Conservation (phyloP, 1,140 invertebrate species). For the Ridgeia piscesae region DNA sequence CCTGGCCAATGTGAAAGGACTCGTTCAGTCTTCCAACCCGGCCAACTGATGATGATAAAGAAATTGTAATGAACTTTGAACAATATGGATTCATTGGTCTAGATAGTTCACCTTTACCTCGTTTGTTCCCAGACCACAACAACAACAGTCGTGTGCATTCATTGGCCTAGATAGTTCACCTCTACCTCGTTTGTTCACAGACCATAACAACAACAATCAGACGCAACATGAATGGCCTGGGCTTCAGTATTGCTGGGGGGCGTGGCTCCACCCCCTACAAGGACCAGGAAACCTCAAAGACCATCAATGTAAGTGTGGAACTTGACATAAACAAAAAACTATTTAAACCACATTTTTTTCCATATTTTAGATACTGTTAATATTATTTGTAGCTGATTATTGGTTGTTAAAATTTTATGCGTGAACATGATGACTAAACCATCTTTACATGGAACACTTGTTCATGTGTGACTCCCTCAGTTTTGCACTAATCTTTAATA, state of each 20-base stretch:
- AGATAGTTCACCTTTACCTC: background rate
- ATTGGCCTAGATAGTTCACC: background rate
- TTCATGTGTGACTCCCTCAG: background rate
- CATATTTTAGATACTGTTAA: background rate
- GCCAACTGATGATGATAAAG: too few species aligned
- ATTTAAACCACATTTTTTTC: too few species aligned
- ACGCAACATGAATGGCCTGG: constrained; percentile 84
- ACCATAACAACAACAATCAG: constrained; percentile 85
- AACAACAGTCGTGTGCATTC: background rate
- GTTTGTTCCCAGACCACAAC: constrained; percentile 63
- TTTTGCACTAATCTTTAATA: background rate
- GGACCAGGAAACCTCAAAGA: constrained; percentile 51
- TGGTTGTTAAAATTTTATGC: background rate
- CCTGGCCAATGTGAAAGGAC: too few species aligned
- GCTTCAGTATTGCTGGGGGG: constrained; percentile 95
- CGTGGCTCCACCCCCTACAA: constrained; percentile 83
- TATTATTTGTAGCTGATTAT: background rate
- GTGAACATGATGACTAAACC: background rate
- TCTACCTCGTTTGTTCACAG: constrained; percentile 51
- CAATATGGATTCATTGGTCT: background rate
- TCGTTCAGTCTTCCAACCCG: too few species aligned
- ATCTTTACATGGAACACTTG: background rate
- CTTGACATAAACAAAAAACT: background rate
- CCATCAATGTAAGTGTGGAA: background rate
- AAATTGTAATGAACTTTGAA: too few species aligned